These are phyloP conservation scores for Hydrozoanthus tunicans DNA, from an alignment of 64 coral and sea anemone genomes.

Conservation along the genomic window DNA sequence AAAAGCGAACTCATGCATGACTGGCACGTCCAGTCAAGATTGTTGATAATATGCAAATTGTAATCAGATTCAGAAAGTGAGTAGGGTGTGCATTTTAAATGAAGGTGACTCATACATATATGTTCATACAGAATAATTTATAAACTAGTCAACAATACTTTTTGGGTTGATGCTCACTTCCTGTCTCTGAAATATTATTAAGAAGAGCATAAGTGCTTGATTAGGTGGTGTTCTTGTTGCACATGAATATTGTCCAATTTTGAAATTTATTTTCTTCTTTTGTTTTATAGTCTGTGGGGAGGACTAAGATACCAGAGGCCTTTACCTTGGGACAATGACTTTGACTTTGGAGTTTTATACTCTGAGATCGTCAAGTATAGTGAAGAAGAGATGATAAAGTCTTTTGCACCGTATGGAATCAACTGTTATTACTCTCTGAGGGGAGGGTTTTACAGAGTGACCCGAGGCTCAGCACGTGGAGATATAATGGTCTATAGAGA, in stretches of 20 bases:
- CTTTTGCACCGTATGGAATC: conserved; percentile 59
- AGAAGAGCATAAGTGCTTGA: no score
- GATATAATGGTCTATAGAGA: conserved; percentile 82
- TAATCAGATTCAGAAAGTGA: no score
- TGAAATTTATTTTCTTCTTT: neutral
- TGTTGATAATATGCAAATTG: no score
- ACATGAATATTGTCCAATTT: neutral
- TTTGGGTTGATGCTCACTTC: no score
- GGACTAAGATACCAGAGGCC: conserved; percentile 64
- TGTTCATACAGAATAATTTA: no score
- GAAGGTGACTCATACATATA: no score
- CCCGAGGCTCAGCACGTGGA: conserved; percentile 55
- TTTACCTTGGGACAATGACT: conserved; percentile 83
- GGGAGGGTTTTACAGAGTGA: conserved; percentile 82
- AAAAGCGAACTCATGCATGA: no score
- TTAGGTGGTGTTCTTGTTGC: no score
- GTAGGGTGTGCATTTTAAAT: no score
- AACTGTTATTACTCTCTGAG: conserved; percentile 56
- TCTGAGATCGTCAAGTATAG: conserved; percentile 58
- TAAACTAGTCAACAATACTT: no score
- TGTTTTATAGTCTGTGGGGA: conserved; percentile 74
- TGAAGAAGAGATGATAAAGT: conserved; percentile 52
- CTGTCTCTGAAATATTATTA: no score
- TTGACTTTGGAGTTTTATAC: conserved; percentile 75
- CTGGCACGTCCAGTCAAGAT: no score